Base-by-base conservation (phyloP, 2,888 invertebrate species). In the Blomia tropicalis region DNA sequence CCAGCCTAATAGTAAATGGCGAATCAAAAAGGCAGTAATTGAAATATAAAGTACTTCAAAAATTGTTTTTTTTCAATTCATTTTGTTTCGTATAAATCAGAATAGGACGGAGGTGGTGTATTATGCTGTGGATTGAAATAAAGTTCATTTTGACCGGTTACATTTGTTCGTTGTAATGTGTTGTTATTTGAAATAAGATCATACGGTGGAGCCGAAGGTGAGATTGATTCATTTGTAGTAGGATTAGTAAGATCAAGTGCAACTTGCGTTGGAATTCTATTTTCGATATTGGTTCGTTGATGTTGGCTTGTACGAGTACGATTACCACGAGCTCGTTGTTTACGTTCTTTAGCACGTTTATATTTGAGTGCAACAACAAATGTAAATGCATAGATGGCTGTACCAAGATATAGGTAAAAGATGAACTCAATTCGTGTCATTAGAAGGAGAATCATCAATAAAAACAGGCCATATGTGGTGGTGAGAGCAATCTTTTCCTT, bases 401-500 rank as follows among this genome's bases (percentile, higher is more conserved):
- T 56, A 11, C 14, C 23, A 11, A 27, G 14, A 36, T 56, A 27
- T n/a, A 56, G 25, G 56, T 23, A 23, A 22, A 56, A 56, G 25
- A 56, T 56, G 29, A 30, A 2, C 11, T 56, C 56, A 2, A 56
- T 31, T 31, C 29, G 56, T 19, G n/a, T 23, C 29, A 27, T 27
- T 14, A 56, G 25, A 3, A 56, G 29, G 11, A 56, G 29, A 27
- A 56, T 56, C n/a, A 56, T n/a, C 22, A 56, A 11, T 4, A 56
- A 25, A 56, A 56, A 56, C n/a, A 56, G 29, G 31, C 56, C 29
- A 36, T 56, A 56, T 2, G 56, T 56, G 29, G 29, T 27, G 56
- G 32, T 56, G 25, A 56, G 29, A 23, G 56, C 56, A 23, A 56
- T 56, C 56, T 56, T 56, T 36, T 56, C 56, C 56, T 56, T 56